A percentile compares a stretch with the other conserved stretches of the same genome.
Conservation (phyloP, 2,113 vertebrate species). For the Circaetus gallicus region DNA sequence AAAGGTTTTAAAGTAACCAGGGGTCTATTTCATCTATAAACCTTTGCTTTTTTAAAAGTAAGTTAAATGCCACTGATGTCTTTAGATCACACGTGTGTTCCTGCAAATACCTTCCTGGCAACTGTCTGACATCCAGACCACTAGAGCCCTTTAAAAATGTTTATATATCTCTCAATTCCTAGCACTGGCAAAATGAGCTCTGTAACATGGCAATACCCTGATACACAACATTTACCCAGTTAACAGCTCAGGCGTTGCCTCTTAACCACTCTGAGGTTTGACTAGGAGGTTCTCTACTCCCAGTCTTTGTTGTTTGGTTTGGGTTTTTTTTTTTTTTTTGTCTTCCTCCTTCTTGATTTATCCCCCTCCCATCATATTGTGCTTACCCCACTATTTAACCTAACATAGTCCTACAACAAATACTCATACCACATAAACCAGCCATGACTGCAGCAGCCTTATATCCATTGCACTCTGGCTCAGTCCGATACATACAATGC, state of each 20-base stretch:
- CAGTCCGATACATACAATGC: accelerated
- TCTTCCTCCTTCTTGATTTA: not conserved
- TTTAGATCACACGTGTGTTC: not conserved
- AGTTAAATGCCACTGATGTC: not conserved
- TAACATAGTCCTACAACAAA: not conserved
- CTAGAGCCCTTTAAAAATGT: not conserved
- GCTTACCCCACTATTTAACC: not conserved
- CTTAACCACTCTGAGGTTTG: not conserved
- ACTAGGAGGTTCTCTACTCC: not conserved
- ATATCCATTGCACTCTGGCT: not conserved
- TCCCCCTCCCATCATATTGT: not conserved
- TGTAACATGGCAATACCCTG: accelerated
- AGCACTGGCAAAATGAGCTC: not conserved
- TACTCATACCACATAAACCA: accelerated
- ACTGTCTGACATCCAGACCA: not conserved
- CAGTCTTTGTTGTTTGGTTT: not conserved
- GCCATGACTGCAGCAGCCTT: not conserved
- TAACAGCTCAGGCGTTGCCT: not conserved
- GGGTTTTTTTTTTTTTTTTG: not conserved
- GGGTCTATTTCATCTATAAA: not conserved
- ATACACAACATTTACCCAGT: not conserved
- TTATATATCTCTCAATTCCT: not conserved
- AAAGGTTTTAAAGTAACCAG: not conserved
- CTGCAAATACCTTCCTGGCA: not conserved
- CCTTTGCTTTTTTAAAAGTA: not conserved